Evolutionary conservation across 2,888 invertebrate species (phyloP).

Genomic region (Antheraea yamamai): DNA sequence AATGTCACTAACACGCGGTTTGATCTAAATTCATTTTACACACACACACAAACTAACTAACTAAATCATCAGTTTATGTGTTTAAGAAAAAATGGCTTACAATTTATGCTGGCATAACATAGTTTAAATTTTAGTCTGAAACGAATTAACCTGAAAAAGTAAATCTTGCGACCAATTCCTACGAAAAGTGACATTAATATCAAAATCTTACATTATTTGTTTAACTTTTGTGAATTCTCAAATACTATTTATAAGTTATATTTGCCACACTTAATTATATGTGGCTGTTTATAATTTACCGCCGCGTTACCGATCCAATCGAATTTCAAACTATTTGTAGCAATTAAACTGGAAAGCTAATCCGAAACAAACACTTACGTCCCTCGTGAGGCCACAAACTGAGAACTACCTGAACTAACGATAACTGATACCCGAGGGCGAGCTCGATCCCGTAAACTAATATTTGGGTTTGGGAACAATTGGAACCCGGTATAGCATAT

Average conservation of each 20-base stretch:
- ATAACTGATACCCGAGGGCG: conserved; percentile 51
- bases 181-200: background rate
- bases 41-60: conserved; percentile 15
- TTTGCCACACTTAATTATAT: background rate
- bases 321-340: conserved; percentile 20
- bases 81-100: background rate
- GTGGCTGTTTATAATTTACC: background rate
- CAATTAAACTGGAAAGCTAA: conserved; percentile 44
- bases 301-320: background rate
- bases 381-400: conserved; percentile 42
- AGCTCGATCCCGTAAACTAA: conserved; percentile 50
- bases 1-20: conserved; percentile 44
- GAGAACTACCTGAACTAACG: conserved; percentile 38
- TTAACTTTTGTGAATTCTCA: background rate
- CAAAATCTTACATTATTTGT: background rate
- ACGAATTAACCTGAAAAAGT: background rate
- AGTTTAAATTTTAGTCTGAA: background rate
- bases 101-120: background rate
- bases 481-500: conserved; percentile 30
- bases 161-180: background rate
- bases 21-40: conserved; percentile 26
- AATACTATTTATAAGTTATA: too few relatives aligned
- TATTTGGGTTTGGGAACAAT: conserved; percentile 54
- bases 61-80: background rate
- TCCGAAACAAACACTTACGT: conserved; percentile 45